Evolutionary conservation across 1,140 invertebrate genomes (phyloP), one percentile per base, ranked within the genome.

Genomic region (Paraescarpia echinospica): DNA sequence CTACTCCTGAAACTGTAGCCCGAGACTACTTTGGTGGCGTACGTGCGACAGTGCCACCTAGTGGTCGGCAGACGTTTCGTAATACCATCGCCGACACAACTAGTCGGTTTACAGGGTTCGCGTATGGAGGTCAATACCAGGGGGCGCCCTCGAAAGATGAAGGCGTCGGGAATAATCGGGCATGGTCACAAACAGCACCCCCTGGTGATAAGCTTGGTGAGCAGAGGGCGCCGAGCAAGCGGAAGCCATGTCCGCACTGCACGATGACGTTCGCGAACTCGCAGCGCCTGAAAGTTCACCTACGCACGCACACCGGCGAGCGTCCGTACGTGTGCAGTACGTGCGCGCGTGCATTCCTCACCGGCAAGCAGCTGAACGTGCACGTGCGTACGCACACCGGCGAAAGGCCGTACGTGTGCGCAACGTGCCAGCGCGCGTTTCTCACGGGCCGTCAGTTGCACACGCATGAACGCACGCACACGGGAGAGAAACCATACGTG

Each of bases 401-500:
- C 18, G 59, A 77, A 31, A 77, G 22, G 59, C 59, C 59, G 22
- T 77, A 22, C 22, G 59, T 77, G 14, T 77, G 59, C 27, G 22
- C 8, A 6, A 77, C 59, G 59, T 77, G 59, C 59, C 9, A 12
- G 59, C 22, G 12, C 22, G 59, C 59, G 27, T 77, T 77, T 77
- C 59, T 77, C 59, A 77, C 59, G 2, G 59, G 59, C 18, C 59
- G 59, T 4, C 59, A 77, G 59, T 31, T 77, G 59, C 59, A 77
- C 59, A 77, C 35, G n/a, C 94, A 94, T 35, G 92, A 93, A 89
- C 59, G 91, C n/a, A 94, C 92, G 1, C 94, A 94, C 89, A 93
- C 91, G 1, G 92, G 93, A 4, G 94, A 93, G 91, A 94, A 92
- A 33, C 94, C 95, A 5, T 95, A 94, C 92, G 89, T 88, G n/a